Conservation (phyloP, 2,113 vertebrate genomes). For the Mesembrinibis cayennensis region DNA sequence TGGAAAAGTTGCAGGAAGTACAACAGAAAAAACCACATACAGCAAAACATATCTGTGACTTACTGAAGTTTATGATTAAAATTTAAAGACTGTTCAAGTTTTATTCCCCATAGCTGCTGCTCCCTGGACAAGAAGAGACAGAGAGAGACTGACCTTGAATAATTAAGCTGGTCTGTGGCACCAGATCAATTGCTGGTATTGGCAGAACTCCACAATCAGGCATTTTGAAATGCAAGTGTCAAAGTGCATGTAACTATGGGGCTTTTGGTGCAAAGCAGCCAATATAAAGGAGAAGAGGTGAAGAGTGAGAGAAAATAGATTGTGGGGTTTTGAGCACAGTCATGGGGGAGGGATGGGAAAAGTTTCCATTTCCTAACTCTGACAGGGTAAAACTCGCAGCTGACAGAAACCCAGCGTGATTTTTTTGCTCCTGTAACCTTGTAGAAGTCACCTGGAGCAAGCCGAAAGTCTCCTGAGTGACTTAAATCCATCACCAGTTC, state of each 20-base stretch:
- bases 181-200: conserved; percentile 62
- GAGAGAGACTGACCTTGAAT: conserved; percentile 65
- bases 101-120: conserved; percentile 48
- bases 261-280: conserved; percentile 44
- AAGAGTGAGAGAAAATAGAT: conserved; percentile 56
- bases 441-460: conserved; percentile 3
- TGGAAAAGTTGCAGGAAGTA: background rate
- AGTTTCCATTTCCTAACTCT: conserved; percentile 18
- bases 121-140: conserved; percentile 48
- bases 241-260: conserved; percentile 55
- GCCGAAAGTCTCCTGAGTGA: background rate
- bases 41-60: conserved; percentile 47
- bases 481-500: background rate
- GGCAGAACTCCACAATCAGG: conserved; percentile 44
- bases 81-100: conserved; percentile 58
- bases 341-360: conserved; percentile 32
- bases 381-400: background rate
- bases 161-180: conserved; percentile 53
- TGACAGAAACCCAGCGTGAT: background rate
- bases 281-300: conserved; percentile 53
- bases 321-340: conserved; percentile 6
- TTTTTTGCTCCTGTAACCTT: conserved; percentile 16
- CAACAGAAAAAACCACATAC: background rate
- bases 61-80: conserved; percentile 64
- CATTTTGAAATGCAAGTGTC: conserved; percentile 63